A percentile compares a stretch with the other conserved stretches of the same genome.
phyloP scores from a whole-genome alignment of 2,797 vertebrate genomes.

The Emydoidea blandingii region DNA sequence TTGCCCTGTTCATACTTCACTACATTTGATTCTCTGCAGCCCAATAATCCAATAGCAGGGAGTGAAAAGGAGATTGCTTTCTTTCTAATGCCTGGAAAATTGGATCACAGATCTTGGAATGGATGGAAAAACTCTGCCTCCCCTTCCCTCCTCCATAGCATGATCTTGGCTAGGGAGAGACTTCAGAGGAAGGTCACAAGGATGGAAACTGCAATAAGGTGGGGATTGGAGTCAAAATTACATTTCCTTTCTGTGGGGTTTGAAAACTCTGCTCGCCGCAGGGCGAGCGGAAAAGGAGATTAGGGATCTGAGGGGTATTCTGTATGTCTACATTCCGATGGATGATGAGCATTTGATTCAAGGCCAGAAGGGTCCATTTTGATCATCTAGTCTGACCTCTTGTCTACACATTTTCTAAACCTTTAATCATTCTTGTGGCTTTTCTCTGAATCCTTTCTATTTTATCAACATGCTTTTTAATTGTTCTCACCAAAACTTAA shows the following conservation, averaged over 20 bases:
- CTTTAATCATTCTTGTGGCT: background rate
- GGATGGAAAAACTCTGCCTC: conserved; percentile 9
- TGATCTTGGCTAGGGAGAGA: background rate
- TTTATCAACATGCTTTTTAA: background rate
- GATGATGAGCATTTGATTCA: background rate
- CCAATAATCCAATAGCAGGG: conserved; percentile 1
- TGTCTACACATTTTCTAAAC: background rate
- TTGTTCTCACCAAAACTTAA: background rate
- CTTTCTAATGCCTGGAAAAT: too few species aligned
- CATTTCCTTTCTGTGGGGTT: background rate
- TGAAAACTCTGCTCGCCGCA: background rate
- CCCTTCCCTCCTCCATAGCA: background rate
- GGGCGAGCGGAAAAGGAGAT: background rate
- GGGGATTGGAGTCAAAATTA: background rate
- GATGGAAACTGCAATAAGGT: background rate
- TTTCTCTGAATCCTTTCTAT: background rate
- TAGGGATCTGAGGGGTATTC: background rate
- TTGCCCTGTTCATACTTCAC: background rate
- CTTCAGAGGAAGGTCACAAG: background rate
- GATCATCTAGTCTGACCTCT: background rate
- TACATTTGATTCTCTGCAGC: background rate
- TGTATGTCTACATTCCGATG: background rate
- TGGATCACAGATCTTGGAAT: background rate
- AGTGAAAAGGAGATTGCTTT: background rate
- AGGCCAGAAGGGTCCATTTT: background rate